phyloP scores from a whole-genome alignment of 2,797 vertebrate species.

The Brachyrhaphis roseni region DNA sequence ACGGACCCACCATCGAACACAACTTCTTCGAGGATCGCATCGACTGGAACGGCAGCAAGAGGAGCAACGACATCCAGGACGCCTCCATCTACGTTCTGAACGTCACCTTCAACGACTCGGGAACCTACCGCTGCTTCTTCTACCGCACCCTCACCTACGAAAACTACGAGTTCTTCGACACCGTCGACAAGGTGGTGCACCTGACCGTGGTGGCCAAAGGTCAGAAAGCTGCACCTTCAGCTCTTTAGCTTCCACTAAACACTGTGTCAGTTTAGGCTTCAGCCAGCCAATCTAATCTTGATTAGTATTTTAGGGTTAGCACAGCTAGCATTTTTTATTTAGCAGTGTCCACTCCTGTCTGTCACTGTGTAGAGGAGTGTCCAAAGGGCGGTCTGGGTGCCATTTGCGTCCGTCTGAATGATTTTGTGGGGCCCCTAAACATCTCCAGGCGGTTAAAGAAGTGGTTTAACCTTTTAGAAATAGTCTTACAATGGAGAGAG shows the following conservation, averaged over 20 bases:
- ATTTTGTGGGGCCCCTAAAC: too few species aligned
- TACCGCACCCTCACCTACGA: constrained; percentile 84
- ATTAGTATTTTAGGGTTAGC: too few species aligned
- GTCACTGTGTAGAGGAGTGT: background rate
- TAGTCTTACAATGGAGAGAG: background rate
- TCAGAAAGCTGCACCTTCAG: background rate
- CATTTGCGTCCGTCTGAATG: background rate
- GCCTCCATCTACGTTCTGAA: constrained; percentile 88
- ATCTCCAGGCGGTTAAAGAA: background rate
- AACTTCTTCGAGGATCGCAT: constrained; percentile 81
- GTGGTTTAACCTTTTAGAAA: background rate
- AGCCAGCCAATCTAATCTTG: too few species aligned
- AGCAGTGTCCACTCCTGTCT: too few species aligned
- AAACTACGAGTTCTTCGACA: constrained; percentile 75
- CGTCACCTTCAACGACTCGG: constrained; percentile 88
- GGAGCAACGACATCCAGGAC: constrained; percentile 88
- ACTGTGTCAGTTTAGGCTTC: too few species aligned
- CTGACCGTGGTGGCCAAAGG: constrained; percentile 87
- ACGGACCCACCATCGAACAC: constrained; percentile 52
- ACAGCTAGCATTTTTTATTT: too few species aligned
- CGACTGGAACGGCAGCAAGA: constrained; percentile 87
- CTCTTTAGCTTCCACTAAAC: background rate
- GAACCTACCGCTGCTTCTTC: constrained; percentile 85
- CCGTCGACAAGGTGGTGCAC: constrained; percentile 81
- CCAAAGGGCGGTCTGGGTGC: background rate